Conservation (phyloP, 2,888 invertebrate species). For the Drosophila subsilvestris region DNA sequence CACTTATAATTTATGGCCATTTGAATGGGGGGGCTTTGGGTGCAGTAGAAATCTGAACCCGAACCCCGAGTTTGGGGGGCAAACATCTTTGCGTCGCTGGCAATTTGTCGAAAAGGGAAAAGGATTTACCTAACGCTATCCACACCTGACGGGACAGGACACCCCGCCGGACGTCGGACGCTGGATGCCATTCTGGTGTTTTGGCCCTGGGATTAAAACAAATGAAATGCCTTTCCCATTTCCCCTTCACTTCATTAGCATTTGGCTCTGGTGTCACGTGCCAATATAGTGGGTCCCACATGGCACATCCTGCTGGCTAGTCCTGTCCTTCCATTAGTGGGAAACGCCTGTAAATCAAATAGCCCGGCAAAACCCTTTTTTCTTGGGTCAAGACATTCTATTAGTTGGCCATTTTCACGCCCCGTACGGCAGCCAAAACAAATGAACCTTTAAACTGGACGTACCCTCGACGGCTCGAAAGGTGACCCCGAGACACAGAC, state of each 20-base stretch:
- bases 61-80: background rate
- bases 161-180: background rate
- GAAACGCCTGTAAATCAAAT: slow-evolving; percentile 41
- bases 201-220: slow-evolving; percentile 34
- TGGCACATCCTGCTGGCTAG: slow-evolving; percentile 29
- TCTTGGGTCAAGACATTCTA: slow-evolving; percentile 50
- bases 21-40: slow-evolving; percentile 50
- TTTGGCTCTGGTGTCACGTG: slow-evolving; percentile 32
- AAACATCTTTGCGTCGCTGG: slow-evolving; percentile 10
- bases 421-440: slow-evolving; percentile 44
- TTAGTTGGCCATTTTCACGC: slow-evolving; percentile 75
- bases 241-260: slow-evolving; percentile 36
- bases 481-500: slow-evolving; percentile 47
- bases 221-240: slow-evolving; percentile 47
- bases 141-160: slow-evolving; percentile 22
- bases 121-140: slow-evolving; percentile 20
- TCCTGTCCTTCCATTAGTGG: slow-evolving; percentile 45
- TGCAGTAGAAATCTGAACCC: slow-evolving; percentile 45
- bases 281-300: slow-evolving; percentile 32
- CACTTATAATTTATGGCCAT: slow-evolving; percentile 72
- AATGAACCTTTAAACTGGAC: slow-evolving; percentile 56
- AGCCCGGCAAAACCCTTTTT: slow-evolving; percentile 51
- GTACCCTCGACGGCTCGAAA: slow-evolving; percentile 8
- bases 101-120: slow-evolving; percentile 31
- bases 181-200: background rate